These are phyloP conservation scores for Hypolimnas misippus DNA, from an alignment of 2,888 invertebrate species.

Conservation along the genomic window DNA sequence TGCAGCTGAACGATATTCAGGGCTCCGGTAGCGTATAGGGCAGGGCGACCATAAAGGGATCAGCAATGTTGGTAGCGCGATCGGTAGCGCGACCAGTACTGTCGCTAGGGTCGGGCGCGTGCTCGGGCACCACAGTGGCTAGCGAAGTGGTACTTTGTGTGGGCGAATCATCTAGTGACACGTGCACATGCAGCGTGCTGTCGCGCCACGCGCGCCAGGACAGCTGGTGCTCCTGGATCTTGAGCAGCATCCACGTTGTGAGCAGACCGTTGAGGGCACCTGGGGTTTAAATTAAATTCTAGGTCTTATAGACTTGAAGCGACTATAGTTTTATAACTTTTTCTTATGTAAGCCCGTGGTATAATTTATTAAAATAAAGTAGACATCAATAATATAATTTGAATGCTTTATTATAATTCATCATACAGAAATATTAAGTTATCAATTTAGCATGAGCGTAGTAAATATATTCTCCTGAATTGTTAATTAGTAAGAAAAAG, in stretches of 20 bases:
- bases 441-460: too few relatives aligned
- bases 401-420: too few relatives aligned
- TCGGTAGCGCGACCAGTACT: conserved; percentile 56
- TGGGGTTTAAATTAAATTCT: conserved; percentile 45
- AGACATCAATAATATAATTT: too few relatives aligned
- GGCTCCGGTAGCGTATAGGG: conserved; percentile 53
- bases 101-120: conserved; percentile 62
- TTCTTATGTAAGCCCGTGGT: too few relatives aligned
- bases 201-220: conserved; percentile 79
- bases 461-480: too few relatives aligned
- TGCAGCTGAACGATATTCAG: conserved; percentile 15
- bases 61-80: conserved; percentile 66
- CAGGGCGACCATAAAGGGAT: conserved; percentile 68
- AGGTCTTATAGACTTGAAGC: too few relatives aligned
- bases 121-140: conserved; percentile 54
- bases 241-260: conserved; percentile 79
- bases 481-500: too few relatives aligned
- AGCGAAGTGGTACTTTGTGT: conserved; percentile 50
- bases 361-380: too few relatives aligned
- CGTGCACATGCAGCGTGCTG: conserved; percentile 75
- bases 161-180: conserved; percentile 56
- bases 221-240: conserved; percentile 78
- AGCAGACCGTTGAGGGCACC: conserved; percentile 76
- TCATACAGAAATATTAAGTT: too few relatives aligned
- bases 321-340: too few relatives aligned